phyloP scores from a whole-genome alignment of 2,888 invertebrate genomes.

The Octodonta nipae region DNA sequence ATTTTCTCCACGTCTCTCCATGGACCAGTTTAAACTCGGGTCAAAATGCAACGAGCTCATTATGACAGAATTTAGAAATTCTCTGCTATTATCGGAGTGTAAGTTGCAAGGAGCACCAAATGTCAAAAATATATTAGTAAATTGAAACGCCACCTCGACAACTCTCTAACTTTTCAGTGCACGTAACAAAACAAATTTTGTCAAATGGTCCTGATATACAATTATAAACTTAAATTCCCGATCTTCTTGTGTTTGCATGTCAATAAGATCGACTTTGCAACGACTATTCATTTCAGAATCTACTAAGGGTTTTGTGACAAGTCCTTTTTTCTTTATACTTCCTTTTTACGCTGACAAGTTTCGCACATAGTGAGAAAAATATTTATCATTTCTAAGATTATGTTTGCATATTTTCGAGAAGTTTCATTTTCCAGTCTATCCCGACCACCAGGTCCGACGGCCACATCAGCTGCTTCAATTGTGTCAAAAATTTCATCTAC shows the following conservation, averaged over 20 bases:
- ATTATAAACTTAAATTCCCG: conserved; percentile 24
- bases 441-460: conserved; percentile 19
- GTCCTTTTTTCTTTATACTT: too few relatives aligned
- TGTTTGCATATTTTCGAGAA: conserved; percentile 19
- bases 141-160: conserved; percentile 25
- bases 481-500: conserved; percentile 16
- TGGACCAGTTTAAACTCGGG: conserved; percentile 23
- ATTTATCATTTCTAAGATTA: conserved; percentile 15
- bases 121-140: conserved; percentile 28
- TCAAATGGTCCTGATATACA: too few relatives aligned
- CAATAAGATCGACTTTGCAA: too few relatives aligned
- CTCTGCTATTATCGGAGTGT: conserved; percentile 25
- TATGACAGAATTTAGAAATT: conserved; percentile 22
- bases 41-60: conserved; percentile 17
- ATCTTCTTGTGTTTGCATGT: conserved; percentile 24
- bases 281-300: too few relatives aligned
- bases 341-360: too few relatives aligned
- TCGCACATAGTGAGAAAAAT: conserved; percentile 2
- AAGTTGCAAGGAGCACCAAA: conserved; percentile 30
- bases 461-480: conserved; percentile 19
- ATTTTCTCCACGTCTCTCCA: conserved; percentile 28
- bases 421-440: conserved; percentile 18
- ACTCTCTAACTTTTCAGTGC: conserved; percentile 25
- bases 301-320: too few relatives aligned
- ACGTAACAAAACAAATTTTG: conserved; percentile 30